phyloP scores from a whole-genome alignment of 1,140 invertebrate genomes.

The Anastatus disparis region DNA sequence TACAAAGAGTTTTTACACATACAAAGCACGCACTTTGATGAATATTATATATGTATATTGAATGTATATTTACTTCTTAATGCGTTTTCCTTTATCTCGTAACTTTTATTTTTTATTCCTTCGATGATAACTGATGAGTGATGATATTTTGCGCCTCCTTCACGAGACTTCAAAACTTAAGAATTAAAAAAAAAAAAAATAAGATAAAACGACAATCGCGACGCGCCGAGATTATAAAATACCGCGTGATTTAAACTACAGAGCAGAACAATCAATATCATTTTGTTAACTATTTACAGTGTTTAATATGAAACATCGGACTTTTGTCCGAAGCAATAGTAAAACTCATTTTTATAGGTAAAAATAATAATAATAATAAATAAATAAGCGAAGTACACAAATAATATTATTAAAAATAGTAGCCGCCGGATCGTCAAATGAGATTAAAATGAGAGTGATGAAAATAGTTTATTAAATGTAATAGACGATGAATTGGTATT shows the following conservation, averaged over 20 bases:
- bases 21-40: constrained; percentile 30
- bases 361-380: constrained; percentile 46
- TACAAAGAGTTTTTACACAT: constrained; percentile 35
- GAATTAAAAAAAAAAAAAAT: constrained; percentile 8
- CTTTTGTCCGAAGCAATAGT: constrained; percentile 63
- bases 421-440: constrained; percentile 22
- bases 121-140: constrained; percentile 15
- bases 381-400: constrained; percentile 44
- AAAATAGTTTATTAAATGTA: constrained; percentile 41
- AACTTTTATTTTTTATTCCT: constrained; percentile 13
- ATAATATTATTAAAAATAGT: constrained; percentile 42
- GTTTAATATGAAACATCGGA: constrained; percentile 59
- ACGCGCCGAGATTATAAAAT: constrained; percentile 21
- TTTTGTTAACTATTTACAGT: constrained; percentile 66
- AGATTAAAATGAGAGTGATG: constrained; percentile 9
- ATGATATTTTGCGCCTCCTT: constrained; percentile 31
- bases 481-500: constrained; percentile 32
- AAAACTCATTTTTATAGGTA: constrained; percentile 50
- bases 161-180: constrained; percentile 27
- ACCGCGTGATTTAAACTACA: constrained; percentile 34
- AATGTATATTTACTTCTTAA: constrained; percentile 13
- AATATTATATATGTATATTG: constrained; percentile 9
- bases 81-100: constrained; percentile 19
- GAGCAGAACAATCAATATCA: constrained; percentile 60
- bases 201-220: neutral